Base-by-base conservation (phyloP, 2,113 vertebrate species). In the Centropus bengalensis region DNA sequence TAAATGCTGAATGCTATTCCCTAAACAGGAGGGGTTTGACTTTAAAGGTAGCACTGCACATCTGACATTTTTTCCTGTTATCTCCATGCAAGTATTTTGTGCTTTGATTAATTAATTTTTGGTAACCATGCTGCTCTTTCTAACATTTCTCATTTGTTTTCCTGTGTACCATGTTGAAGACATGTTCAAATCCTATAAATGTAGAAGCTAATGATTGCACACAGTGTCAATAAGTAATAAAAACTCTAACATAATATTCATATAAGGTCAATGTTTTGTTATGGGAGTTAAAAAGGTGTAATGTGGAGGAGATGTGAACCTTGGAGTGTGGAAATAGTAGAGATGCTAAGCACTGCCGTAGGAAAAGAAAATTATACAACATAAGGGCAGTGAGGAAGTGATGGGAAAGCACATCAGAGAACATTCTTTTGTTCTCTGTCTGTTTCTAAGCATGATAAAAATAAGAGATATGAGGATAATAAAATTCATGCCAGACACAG, bases 391-490 rank as follows among this genome's bases (percentile, higher is more conserved):
- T 0, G 0, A 93, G 64, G 58, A 93, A 88, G 59, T 77, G 51
- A 14, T 67, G 33, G 93, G 89, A 94, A 95, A 93, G 51, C 70
- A 88, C 91, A 92, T 95, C 89, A 94, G 84, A 95, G 89, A 93
- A 89, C 67, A 80, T 12, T 62, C 56, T 95, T 59, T 95, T 85
- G 66, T 76, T 70, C 77, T 89, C 85, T 91, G 47, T 51, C 60
- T 91, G 49, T 79, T 96, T 86, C 85, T 67, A 93, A 94, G 36
- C 75, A 88, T 77, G 93, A 91, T 94, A 92, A 97, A 94, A 95
- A 76, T 51, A 77, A 91, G 74, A 96, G 85, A 94, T 91, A 96
- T 3, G 8, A 94, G 52, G 63, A 79, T 82, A 94, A 82, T 95
- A 95, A 97, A 96, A 97, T 70, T 62, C 42, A 64, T 64, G 30